Conservation (phyloP, 2,888 invertebrate genomes). For the Philereme vetulata region DNA sequence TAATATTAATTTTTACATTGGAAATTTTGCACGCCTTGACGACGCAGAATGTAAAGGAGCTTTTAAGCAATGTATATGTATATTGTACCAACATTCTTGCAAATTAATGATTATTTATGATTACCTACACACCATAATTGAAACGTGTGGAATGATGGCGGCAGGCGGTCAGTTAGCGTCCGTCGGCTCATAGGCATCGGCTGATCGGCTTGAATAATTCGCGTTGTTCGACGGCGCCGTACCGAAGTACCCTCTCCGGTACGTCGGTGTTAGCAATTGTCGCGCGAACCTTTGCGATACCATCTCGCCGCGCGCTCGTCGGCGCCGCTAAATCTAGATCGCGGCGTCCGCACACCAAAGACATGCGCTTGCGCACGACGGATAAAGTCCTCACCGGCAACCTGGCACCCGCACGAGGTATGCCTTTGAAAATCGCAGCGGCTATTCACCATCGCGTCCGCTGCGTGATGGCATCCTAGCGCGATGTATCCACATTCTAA, state of each 20-base stretch:
- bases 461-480: slow-evolving; percentile 76
- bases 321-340: slow-evolving; percentile 78
- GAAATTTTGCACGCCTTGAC: too few relatives aligned
- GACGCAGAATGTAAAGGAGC: too few relatives aligned
- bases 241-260: slow-evolving; percentile 28
- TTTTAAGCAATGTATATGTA: too few relatives aligned
- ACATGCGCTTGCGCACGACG: slow-evolving; percentile 70
- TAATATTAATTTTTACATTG: too few relatives aligned
- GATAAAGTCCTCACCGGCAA: slow-evolving; percentile 75
- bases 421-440: slow-evolving; percentile 73
- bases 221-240: slow-evolving; percentile 53
- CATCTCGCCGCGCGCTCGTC: slow-evolving; percentile 67
- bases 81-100: too few relatives aligned
- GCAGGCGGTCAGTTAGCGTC: slow-evolving; percentile 1
- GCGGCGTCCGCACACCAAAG: slow-evolving; percentile 71
- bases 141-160: slow-evolving; percentile 21
- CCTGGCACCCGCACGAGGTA: slow-evolving; percentile 65
- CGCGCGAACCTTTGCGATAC: slow-evolving; percentile 74
- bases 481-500: slow-evolving; percentile 41
- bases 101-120: too few relatives aligned
- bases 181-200: slow-evolving; percentile 42
- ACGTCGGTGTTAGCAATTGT: slow-evolving; percentile 75
- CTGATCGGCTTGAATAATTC: slow-evolving; percentile 69
- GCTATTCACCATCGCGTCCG: slow-evolving; percentile 47
- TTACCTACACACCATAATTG: slow-evolving; percentile 8